A percentile compares a stretch with the other conserved stretches of the same genome.
phyloP scores from a whole-genome alignment of 1,140 invertebrate genomes.

The Halyomorpha halys region DNA sequence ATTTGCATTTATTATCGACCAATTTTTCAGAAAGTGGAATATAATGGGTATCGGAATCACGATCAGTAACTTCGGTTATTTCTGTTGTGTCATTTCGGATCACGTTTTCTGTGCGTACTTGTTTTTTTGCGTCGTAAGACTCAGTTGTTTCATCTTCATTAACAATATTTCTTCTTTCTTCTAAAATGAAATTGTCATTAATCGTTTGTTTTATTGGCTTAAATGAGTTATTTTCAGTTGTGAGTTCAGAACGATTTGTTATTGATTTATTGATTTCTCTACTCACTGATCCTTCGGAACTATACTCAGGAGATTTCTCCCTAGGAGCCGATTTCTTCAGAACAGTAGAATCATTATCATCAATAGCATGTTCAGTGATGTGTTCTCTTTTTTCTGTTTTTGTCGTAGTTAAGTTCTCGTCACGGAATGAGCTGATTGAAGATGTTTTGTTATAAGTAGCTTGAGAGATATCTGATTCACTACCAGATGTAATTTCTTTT shows the following conservation, averaged over 20 bases:
- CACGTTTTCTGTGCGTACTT: too few relatives aligned
- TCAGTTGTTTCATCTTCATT: neutral
- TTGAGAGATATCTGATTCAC: slow-evolving; percentile 31
- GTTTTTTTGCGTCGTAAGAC: too few relatives aligned
- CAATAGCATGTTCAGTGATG: slow-evolving; percentile 20
- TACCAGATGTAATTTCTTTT: slow-evolving; percentile 24
- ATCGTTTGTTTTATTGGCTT: slow-evolving; percentile 31
- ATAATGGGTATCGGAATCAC: too few relatives aligned
- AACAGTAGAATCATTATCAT: slow-evolving; percentile 7
- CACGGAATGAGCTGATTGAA: slow-evolving; percentile 7
- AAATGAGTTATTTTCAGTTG: slow-evolving; percentile 33
- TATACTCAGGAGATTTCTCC: slow-evolving; percentile 34
- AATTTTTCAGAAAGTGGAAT: too few relatives aligned
- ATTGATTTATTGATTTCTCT: slow-evolving; percentile 30
- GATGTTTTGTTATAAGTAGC: slow-evolving; percentile 29
- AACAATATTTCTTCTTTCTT: slow-evolving; percentile 3
- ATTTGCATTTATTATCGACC: too few relatives aligned
- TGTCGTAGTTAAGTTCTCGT: neutral
- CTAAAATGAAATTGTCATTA: slow-evolving; percentile 19
- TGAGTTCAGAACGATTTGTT: slow-evolving; percentile 25
- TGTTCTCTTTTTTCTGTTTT: slow-evolving; percentile 14
- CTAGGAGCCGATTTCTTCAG: slow-evolving; percentile 20
- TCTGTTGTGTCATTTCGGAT: too few relatives aligned
- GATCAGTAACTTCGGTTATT: too few relatives aligned
- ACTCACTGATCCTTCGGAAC: slow-evolving; percentile 34